Evolutionary conservation across 2,888 invertebrate genomes (phyloP).

Genomic region (Habrosyne pyritoides): DNA sequence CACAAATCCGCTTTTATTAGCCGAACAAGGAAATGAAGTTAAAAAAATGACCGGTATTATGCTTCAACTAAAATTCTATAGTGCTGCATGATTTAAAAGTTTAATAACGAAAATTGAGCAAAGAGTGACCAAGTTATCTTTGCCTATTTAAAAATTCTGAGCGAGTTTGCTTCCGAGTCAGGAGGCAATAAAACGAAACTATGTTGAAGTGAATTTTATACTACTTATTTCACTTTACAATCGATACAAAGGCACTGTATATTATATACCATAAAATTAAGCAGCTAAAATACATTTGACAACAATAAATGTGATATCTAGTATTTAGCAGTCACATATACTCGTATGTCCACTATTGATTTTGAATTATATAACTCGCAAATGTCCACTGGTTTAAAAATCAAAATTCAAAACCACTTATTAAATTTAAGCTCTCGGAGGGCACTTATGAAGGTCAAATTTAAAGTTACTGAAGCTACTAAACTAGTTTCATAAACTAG

Average conservation of each 20-base stretch:
- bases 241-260: slow-evolving; percentile 16
- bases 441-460: no score
- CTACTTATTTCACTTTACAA: slow-evolving; percentile 21
- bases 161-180: slow-evolving; percentile 27
- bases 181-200: slow-evolving; percentile 32
- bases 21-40: not conserved
- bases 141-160: slow-evolving; percentile 28
- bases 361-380: no score
- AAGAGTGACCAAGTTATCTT: slow-evolving; percentile 6
- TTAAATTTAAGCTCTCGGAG: no score
- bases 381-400: no score
- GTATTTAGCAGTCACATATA: no score
- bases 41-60: not conserved
- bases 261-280: not conserved
- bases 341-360: no score
- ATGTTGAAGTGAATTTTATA: slow-evolving; percentile 33
- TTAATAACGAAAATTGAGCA: slow-evolving; percentile 3
- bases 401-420: no score
- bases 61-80: slow-evolving; percentile 1
- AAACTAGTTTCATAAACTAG: no score
- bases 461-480: no score
- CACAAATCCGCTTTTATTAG: not conserved
- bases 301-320: no score
- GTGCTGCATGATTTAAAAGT: slow-evolving; percentile 5
- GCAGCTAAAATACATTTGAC: not conserved